phyloP scores from a whole-genome alignment of 1,140 invertebrate species.

The Pogonognathellus flavescens region DNA sequence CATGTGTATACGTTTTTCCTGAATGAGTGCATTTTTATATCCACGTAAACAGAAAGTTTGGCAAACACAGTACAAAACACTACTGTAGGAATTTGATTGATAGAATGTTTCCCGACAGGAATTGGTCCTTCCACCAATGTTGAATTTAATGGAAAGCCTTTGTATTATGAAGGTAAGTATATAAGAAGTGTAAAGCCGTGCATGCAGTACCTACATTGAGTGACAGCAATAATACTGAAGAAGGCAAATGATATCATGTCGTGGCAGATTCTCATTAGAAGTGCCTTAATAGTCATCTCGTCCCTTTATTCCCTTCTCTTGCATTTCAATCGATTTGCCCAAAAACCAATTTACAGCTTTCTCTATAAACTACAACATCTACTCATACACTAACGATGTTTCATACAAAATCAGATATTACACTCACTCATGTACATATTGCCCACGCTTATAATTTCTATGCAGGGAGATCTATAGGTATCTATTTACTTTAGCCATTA shows the following conservation, averaged over 20 bases:
- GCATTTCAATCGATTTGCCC: not conserved
- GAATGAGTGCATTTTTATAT: not conserved
- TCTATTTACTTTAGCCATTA: no score
- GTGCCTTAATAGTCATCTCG: slow-evolving; percentile 11
- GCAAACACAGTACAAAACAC: not conserved
- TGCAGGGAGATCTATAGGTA: no score
- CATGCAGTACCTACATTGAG: not conserved
- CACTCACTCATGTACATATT: no score
- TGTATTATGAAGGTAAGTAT: not conserved
- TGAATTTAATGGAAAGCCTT: not conserved
- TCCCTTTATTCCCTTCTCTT: not conserved
- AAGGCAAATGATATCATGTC: slow-evolving; percentile 35
- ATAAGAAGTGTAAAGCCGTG: not conserved
- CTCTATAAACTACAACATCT: not conserved
- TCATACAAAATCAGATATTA: no score
- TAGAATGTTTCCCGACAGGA: slow-evolving; percentile 1
- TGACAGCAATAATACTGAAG: slow-evolving; percentile 1
- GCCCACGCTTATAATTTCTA: no score
- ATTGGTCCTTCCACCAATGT: not conserved
- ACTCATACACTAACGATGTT: no score
- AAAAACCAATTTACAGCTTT: slow-evolving; percentile 29
- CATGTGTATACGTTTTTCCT: not conserved
- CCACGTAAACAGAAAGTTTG: not conserved
- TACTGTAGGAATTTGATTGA: slow-evolving; percentile 21
- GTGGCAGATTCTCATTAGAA: slow-evolving; percentile 52